Conservation (phyloP, 2,797 vertebrate genomes). For the Pitangus sulphuratus region DNA sequence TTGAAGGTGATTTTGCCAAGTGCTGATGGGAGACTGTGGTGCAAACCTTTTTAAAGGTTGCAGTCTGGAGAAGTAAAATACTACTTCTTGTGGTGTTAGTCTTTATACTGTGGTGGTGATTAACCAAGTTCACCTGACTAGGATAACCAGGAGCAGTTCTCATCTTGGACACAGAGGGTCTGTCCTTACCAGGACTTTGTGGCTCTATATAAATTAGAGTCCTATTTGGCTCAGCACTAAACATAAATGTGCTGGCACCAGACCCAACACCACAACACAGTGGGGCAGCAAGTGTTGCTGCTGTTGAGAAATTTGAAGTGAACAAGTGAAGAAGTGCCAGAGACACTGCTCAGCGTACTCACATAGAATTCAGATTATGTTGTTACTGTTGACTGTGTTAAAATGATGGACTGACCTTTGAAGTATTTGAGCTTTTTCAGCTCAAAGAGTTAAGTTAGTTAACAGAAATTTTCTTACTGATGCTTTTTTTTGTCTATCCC, state of each 20-base stretch:
- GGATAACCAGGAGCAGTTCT: neutral
- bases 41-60: neutral
- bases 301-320: neutral
- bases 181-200: neutral
- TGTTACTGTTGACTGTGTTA: neutral
- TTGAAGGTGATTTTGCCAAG: neutral
- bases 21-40: neutral
- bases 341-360: no score
- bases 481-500: neutral
- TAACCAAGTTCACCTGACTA: neutral
- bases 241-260: neutral
- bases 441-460: neutral
- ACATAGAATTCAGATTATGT: neutral
- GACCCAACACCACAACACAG: neutral
- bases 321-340: neutral
- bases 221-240: neutral
- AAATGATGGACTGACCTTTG: neutral
- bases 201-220: neutral
- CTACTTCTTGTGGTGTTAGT: neutral
- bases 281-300: neutral
- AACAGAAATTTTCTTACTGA: neutral
- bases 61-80: neutral
- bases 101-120: neutral
- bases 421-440: neutral
- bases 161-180: rapidly evolving